Percentiles rank a stretch among this genome's conserved stretches.
phyloP scores from a whole-genome alignment of 1,140 invertebrate species.

The Lordiphosa mommai region DNA sequence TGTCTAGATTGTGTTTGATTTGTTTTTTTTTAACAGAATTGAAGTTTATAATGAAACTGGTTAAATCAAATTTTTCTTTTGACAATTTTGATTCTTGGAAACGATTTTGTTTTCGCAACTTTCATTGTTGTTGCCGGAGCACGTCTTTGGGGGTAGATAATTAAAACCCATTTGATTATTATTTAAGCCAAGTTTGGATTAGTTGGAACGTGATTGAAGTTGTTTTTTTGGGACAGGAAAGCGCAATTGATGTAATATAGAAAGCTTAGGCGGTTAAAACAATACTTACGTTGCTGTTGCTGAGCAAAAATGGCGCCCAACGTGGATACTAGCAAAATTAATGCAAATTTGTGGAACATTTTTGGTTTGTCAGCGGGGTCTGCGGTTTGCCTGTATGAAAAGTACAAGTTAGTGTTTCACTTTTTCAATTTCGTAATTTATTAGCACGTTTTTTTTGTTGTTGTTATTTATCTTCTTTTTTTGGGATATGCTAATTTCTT shows the following conservation, averaged over 20 bases:
- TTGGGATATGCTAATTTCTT: slow-evolving; percentile 63
- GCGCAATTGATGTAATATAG: slow-evolving; percentile 4
- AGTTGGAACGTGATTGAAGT: slow-evolving; percentile 29
- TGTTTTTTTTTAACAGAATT: too few relatives aligned
- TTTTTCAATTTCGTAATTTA: slow-evolving; percentile 68
- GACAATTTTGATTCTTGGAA: too few relatives aligned
- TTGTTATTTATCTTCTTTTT: not conserved
- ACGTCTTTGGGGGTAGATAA: slow-evolving; percentile 30
- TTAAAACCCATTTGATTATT: slow-evolving; percentile 19
- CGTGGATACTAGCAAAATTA: slow-evolving; percentile 40
- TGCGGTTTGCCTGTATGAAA: slow-evolving; percentile 39
- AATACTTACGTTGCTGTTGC: slow-evolving; percentile 66
- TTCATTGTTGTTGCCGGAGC: slow-evolving; percentile 33
- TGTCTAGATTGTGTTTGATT: too few relatives aligned
- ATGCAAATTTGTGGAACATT: slow-evolving; percentile 48
- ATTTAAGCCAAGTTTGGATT: slow-evolving; percentile 17
- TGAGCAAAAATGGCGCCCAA: slow-evolving; percentile 46
- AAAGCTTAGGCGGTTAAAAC: not conserved
- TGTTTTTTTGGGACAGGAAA: slow-evolving; percentile 14
- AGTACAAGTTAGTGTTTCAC: slow-evolving; percentile 73
- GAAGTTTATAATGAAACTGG: too few relatives aligned
- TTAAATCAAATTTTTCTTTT: too few relatives aligned
- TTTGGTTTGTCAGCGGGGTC: slow-evolving; percentile 22
- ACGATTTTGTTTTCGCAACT: slow-evolving; percentile 9
- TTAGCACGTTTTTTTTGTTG: slow-evolving; percentile 53